These are phyloP conservation scores for Mirounga angustirostris DNA, from an alignment of 2,113 vertebrate genomes.

Conservation along the genomic window DNA sequence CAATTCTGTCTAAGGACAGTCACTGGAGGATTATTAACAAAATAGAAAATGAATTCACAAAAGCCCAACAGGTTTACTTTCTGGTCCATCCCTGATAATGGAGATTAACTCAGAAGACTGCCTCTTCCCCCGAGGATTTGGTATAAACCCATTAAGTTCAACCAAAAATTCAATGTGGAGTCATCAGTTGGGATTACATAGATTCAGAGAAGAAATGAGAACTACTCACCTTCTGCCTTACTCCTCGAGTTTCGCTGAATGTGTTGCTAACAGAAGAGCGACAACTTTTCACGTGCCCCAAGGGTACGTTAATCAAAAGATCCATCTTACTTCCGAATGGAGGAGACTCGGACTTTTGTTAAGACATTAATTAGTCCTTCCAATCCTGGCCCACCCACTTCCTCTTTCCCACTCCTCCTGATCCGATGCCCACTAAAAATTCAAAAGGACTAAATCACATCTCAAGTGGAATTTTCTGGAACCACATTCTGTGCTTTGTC, in stretches of 20 bases:
- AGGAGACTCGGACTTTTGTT: not conserved
- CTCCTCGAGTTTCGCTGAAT: not conserved
- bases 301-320: not conserved
- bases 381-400: conserved; percentile 79
- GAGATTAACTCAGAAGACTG: not conserved
- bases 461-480: conserved; percentile 71
- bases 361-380: conserved; percentile 72
- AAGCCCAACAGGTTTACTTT: not conserved
- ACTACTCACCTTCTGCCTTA: not conserved
- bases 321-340: conserved; percentile 32
- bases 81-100: not conserved
- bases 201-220: not conserved
- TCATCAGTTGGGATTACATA: not conserved
- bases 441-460: conserved; percentile 80
- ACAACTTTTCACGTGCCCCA: not conserved
- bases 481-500: conserved; percentile 67
- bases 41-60: not conserved
- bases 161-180: not conserved
- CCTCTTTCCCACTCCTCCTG: conserved; percentile 70
- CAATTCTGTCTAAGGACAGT: not conserved
- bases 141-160: not conserved
- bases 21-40: not conserved
- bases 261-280: not conserved
- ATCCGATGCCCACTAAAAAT: conserved; percentile 78
- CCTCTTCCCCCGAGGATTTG: not conserved